Conservation (phyloP, 1,140 invertebrate species). For the Bathynomus jamesi region DNA sequence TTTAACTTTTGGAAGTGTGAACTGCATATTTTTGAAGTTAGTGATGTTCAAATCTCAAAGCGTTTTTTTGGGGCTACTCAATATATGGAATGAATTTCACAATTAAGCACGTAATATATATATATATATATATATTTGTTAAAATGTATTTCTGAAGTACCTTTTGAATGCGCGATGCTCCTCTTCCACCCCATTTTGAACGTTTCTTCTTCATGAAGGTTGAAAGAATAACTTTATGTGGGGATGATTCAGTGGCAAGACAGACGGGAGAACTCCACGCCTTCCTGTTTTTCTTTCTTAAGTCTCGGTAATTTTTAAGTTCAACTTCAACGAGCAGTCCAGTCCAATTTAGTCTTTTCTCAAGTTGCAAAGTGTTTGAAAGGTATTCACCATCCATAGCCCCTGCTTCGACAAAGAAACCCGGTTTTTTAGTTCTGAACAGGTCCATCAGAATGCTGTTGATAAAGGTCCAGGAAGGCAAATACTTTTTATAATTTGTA, state of each 20-base stretch:
- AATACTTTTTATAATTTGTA: conserved; percentile 5
- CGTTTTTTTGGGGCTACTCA: too few species aligned
- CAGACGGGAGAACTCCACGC: conserved; percentile 27
- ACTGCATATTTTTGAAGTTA: too few species aligned
- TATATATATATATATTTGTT: neutral
- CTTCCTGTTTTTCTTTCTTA: conserved; percentile 35
- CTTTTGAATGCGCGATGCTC: conserved; percentile 20
- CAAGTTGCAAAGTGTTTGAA: conserved; percentile 43
- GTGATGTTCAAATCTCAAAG: too few species aligned
- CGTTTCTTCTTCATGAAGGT: conserved; percentile 5
- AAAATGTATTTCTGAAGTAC: too few species aligned
- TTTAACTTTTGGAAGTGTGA: too few species aligned
- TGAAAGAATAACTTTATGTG: conserved; percentile 30
- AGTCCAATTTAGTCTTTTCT: conserved; percentile 39
- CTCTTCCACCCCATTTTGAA: conserved; percentile 5
- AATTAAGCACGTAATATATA: too few species aligned
- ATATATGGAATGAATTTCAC: too few species aligned
- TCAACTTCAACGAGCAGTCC: conserved; percentile 43
- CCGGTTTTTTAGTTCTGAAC: conserved; percentile 19
- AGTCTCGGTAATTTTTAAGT: conserved; percentile 35
- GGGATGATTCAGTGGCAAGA: conserved; percentile 40
- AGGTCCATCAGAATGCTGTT: conserved; percentile 19
- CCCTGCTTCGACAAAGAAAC: conserved; percentile 43
- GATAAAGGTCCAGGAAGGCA: conserved; percentile 21
- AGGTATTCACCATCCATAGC: conserved; percentile 42